Conservation (phyloP, 1,140 invertebrate species). For the Papilio polyxenes region DNA sequence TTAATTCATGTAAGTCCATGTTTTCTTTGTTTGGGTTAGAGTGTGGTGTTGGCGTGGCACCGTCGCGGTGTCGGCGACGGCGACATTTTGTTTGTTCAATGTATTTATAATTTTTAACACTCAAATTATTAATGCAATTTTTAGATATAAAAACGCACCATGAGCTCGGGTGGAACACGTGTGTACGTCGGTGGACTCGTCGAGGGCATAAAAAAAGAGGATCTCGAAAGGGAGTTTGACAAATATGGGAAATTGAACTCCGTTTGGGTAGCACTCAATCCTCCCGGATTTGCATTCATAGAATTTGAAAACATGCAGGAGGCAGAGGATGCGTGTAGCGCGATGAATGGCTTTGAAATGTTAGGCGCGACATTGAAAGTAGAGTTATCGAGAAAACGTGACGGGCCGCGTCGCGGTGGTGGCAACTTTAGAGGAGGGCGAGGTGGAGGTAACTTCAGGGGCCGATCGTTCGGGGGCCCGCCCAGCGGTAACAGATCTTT, state of each 20-base stretch:
- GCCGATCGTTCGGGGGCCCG: conserved; percentile 61
- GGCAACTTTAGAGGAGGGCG: conserved; percentile 79
- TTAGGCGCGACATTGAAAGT: conserved; percentile 90
- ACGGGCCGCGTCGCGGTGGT: conserved; percentile 81
- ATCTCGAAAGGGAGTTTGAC: conserved; percentile 91
- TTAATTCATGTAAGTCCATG: conserved; percentile 63
- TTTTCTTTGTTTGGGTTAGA: conserved; percentile 51
- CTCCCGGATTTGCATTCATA: conserved; percentile 98
- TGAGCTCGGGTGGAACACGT: conserved; percentile 84
- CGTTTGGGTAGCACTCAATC: conserved; percentile 89
- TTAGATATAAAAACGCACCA: conserved; percentile 65
- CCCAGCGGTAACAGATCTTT: conserved; percentile 51
- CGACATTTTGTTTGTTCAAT: conserved; percentile 78
- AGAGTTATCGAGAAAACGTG: conserved; percentile 89
- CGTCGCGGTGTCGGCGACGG: conserved; percentile 70
- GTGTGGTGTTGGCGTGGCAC: conserved; percentile 66
- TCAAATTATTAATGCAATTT: conserved; percentile 45
- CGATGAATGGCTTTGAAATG: conserved; percentile 92
- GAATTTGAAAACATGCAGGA: conserved; percentile 98
- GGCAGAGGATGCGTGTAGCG: conserved; percentile 95
- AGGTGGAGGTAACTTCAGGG: conserved; percentile 64
- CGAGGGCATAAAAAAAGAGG: conserved; percentile 92
- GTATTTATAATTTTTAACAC: conserved; percentile 64
- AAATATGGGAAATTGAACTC: conserved; percentile 96
- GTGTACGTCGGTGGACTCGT: conserved; percentile 92